Base-by-base conservation (phyloP, 2,113 vertebrate species). In the Callipepla californica region DNA sequence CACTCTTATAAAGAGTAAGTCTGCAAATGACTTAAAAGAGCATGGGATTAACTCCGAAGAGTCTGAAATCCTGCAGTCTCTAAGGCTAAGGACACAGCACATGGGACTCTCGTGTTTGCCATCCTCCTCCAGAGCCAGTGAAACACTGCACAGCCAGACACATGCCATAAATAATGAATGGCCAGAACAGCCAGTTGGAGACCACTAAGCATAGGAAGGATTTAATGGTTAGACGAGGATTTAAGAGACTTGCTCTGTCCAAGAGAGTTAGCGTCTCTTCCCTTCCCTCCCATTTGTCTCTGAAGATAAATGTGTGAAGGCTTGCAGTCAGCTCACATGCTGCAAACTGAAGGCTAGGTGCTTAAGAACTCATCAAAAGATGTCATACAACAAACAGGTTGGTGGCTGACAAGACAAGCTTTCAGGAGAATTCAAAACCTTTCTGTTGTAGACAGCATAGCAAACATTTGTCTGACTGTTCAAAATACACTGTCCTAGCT, bases 121-220 rank as follows among this genome's bases (percentile, higher is more conserved):
- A 62, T 87, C 50, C 63, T 94, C 82, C 87, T 95, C 68, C 82
- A 85, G 50, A 20, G 3, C 47, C 44, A 87, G 85, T 67, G 85
- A 88, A 92, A 95, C 80, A 93, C 63, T 50, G n/a, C 50, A 32
- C 30, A 94, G 42, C 42, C 85, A 93, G 76, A 61, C 55, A 80
- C 17, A 8, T 40, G 40, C 42, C 83, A n/a, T 80, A 95, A 92
- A 91, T 93, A 94, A 88, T 70, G 59, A 70, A 74, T 85, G 63
- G 82, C 82, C 85, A 77, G n/a, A 85, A 83, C 72, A 94, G 77
- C 11, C 7, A 63, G 16, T 50, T 74, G 25, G 68, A 96, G 85
- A 74, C n/a, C 11, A 21, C 85, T 85, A 70, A 87, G 76, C 25
- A 32, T 20, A 55, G 42, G 11, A 85, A 28, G 65, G 73, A 90